phyloP scores from a whole-genome alignment of 2,888 invertebrate species.

The Zaprionus obscuricornis region DNA sequence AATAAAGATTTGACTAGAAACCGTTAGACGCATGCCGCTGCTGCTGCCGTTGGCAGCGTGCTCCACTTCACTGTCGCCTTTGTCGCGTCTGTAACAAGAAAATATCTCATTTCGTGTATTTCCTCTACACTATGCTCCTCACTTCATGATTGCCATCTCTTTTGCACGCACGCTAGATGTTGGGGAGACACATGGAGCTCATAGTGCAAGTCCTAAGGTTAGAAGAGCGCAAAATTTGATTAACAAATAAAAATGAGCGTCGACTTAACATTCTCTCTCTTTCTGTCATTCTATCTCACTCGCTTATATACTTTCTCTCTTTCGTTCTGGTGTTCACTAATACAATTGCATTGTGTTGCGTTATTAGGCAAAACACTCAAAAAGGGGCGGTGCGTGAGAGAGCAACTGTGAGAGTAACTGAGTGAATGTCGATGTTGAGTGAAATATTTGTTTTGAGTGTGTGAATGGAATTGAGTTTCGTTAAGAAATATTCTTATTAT shows the following conservation, averaged over 20 bases:
- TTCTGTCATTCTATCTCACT: constrained; percentile 15
- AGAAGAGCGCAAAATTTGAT: constrained; percentile 66
- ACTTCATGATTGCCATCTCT: constrained; percentile 37
- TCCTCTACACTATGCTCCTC: constrained; percentile 34
- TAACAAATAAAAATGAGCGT: constrained; percentile 72
- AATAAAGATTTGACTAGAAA: constrained; percentile 41
- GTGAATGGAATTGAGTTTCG: constrained; percentile 49
- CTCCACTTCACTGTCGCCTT: constrained; percentile 66
- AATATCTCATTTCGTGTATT: constrained; percentile 47
- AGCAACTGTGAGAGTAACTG: background rate
- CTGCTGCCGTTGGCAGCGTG: constrained; percentile 22
- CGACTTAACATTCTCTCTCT: constrained; percentile 20
- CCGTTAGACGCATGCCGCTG: constrained; percentile 39
- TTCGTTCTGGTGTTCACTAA: too few relatives aligned
- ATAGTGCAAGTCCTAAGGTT: constrained; percentile 42
- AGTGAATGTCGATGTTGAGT: constrained; percentile 11
- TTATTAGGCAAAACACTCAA: constrained; percentile 33
- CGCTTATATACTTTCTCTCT: constrained; percentile 1
- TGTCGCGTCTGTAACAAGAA: constrained; percentile 63
- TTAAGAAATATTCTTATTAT: constrained; percentile 48
- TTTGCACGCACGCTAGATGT: constrained; percentile 33
- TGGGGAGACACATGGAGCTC: constrained; percentile 20
- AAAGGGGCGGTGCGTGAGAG: constrained; percentile 38
- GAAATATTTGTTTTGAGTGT: constrained; percentile 21
- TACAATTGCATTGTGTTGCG: too few relatives aligned